Evolutionary conservation across 1,140 invertebrate species (phyloP).

Genomic region (Ceratitis capitata): DNA sequence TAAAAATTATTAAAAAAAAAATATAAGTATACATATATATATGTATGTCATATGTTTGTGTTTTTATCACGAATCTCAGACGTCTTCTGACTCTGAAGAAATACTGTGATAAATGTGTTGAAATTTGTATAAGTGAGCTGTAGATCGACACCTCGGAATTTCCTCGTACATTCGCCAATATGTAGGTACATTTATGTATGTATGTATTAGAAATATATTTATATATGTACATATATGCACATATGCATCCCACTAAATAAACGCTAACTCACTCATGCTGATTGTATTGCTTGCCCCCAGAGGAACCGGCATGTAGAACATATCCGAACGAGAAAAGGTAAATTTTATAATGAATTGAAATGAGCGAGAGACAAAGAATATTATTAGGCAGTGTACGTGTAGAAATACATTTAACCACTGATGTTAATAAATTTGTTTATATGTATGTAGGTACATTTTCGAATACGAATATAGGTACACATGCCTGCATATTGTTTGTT

Average conservation of each 20-base stretch:
- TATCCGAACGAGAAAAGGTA: not conserved
- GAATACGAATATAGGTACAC: not conserved
- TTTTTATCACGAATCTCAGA: not conserved
- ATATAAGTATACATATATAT: not conserved
- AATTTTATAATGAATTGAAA: not conserved
- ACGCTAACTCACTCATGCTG: not conserved
- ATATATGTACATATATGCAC: not conserved
- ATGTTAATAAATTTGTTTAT: too few species aligned
- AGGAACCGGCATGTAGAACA: not conserved
- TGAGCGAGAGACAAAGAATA: not conserved
- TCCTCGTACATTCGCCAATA: not conserved
- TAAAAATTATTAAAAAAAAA: too few species aligned
- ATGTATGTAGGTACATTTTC: too few species aligned
- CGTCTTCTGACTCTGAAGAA: not conserved
- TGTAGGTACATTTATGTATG: not conserved
- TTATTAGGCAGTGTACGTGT: too few species aligned
- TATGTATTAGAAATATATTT: not conserved
- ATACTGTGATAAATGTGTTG: not conserved
- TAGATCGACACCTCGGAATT: not conserved
- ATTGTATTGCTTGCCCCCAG: not conserved
- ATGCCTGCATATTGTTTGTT: too few species aligned
- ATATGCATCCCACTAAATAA: not conserved
- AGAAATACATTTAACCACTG: not conserved
- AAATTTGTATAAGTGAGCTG: not conserved
- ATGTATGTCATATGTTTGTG: not conserved